These are phyloP conservation scores for Erebia epiphron DNA, from an alignment of 2,888 invertebrate genomes.

Conservation along the genomic window DNA sequence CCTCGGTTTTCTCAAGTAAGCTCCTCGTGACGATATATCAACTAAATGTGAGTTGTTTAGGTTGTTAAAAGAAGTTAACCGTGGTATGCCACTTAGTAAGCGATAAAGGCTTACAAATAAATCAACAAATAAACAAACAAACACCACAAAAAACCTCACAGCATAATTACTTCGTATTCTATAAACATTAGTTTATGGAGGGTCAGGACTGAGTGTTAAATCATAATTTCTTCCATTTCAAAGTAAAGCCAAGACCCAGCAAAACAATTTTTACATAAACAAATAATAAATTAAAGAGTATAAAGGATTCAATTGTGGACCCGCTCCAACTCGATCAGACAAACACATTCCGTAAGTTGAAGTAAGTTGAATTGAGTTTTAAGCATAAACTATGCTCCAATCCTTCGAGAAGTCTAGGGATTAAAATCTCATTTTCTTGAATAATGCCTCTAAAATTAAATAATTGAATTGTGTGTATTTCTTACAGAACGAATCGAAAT, in stretches of 20 bases:
- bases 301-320: conserved; percentile 17
- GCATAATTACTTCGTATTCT: too few species aligned
- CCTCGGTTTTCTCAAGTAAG: too few species aligned
- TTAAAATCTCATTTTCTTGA: conserved; percentile 24
- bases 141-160: too few species aligned
- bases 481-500: neutral
- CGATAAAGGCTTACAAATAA: too few species aligned
- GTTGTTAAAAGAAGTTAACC: too few species aligned
- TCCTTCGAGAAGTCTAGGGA: conserved; percentile 20
- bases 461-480: conserved; percentile 3
- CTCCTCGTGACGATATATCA: too few species aligned
- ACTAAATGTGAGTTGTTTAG: too few species aligned
- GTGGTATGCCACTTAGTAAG: too few species aligned
- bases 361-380: conserved; percentile 28
- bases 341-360: conserved; percentile 27
- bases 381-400: conserved; percentile 22
- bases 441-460: conserved; percentile 26
- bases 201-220: neutral
- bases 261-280: conserved; percentile 9
- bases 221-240: neutral
- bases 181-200: too few species aligned
- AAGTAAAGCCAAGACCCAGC: neutral
- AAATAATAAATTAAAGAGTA: conserved; percentile 23
- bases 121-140: too few species aligned
- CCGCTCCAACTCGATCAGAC: conserved; percentile 17